Percentiles rank a stretch among this genome's conserved stretches.
These are phyloP conservation scores for Struthidea cinerea DNA, from an alignment of 2,113 vertebrate genomes.

Conservation along the genomic window DNA sequence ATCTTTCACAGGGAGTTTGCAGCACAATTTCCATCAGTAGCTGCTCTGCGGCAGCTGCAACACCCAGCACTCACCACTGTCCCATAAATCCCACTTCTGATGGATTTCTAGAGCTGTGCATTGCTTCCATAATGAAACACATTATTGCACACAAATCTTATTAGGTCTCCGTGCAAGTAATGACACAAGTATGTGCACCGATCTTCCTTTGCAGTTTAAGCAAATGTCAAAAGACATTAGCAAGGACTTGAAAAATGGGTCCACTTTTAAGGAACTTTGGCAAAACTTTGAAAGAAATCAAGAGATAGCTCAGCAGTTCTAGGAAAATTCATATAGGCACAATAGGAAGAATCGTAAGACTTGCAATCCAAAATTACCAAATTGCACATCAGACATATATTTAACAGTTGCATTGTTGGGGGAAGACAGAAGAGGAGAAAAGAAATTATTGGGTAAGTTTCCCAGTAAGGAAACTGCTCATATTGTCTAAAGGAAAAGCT, in stretches of 20 bases:
- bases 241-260: background rate
- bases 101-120: background rate
- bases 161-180: background rate
- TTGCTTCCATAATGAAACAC: background rate
- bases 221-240: background rate
- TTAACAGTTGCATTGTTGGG: background rate
- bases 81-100: background rate
- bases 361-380: background rate
- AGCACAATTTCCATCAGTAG: background rate
- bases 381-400: background rate
- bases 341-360: background rate
- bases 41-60: background rate
- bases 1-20: fast-evolving
- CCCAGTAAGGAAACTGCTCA: background rate
- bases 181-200: fast-evolving
- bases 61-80: background rate
- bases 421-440: fast-evolving
- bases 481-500: background rate
- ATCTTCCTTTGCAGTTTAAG: background rate
- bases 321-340: background rate
- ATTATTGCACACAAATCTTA: background rate
- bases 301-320: background rate
- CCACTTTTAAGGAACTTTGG: background rate
- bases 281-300: background rate
- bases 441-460: background rate